Conservation (phyloP, 2,113 vertebrate species). For the Echinops telfairi region DNA sequence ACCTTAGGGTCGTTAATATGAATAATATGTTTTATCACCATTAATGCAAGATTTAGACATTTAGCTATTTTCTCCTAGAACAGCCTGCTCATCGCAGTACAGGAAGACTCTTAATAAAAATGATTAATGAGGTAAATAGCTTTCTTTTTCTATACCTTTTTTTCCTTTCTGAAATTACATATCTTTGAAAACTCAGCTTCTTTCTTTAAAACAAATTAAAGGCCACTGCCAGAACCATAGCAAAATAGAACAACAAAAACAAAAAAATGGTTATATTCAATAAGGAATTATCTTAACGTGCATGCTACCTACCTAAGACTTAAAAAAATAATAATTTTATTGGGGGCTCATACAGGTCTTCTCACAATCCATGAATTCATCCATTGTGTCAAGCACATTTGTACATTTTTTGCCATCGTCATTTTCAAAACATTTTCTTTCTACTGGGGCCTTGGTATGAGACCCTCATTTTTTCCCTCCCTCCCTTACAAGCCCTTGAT, state of each 20-base stretch:
- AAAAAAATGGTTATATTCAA: background rate
- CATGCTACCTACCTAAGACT: background rate
- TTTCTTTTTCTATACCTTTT: conserved; percentile 61
- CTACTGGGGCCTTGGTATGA: too few species aligned
- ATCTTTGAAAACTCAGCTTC: conserved; percentile 1
- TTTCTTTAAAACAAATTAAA: conserved; percentile 59
- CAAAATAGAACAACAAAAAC: too few species aligned
- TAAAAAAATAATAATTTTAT: too few species aligned
- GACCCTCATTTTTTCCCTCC: too few species aligned
- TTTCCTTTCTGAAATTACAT: conserved; percentile 52
- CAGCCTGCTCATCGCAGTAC: conserved; percentile 60
- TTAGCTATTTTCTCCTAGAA: conserved; percentile 66
- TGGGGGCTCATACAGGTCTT: too few species aligned
- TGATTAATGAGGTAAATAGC: conserved; percentile 75
- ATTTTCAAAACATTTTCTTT: too few species aligned
- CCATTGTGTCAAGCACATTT: too few species aligned
- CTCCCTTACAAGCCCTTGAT: too few species aligned
- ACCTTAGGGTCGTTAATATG: conserved; percentile 69
- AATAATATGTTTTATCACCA: conserved; percentile 73
- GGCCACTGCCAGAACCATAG: background rate
- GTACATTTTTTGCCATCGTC: too few species aligned
- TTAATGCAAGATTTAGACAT: conserved; percentile 73
- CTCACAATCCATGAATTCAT: too few species aligned
- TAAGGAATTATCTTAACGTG: background rate
- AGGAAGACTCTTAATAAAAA: conserved; percentile 76